Evolutionary conservation across 2,797 vertebrate genomes (phyloP).

Genomic region (Adrianichthys oophorus): DNA sequence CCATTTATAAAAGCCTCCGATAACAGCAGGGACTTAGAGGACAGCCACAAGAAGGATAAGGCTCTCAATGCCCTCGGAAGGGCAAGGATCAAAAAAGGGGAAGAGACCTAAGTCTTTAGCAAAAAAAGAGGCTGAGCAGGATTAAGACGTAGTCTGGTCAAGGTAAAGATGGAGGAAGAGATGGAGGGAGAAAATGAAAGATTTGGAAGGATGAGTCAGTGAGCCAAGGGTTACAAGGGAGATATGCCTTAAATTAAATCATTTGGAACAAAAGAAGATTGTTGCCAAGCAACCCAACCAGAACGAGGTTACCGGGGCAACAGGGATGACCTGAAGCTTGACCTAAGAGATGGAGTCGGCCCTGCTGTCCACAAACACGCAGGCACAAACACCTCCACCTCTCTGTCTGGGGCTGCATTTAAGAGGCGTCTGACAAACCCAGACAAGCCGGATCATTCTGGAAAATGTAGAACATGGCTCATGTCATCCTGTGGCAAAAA

Average conservation of each 20-base stretch:
- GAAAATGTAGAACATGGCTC: constrained; percentile 14
- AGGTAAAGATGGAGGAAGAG: constrained; percentile 5
- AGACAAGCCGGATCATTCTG: constrained; percentile 20
- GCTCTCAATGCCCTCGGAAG: constrained; percentile 26
- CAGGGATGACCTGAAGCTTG: constrained; percentile 76
- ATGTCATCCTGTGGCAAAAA: constrained; percentile 24
- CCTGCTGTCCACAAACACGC: constrained; percentile 23
- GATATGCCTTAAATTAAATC: constrained; percentile 80
- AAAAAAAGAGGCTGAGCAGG: constrained; percentile 16
- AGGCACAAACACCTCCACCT: constrained; percentile 15
- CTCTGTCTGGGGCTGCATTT: constrained; percentile 5
- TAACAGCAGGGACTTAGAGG: constrained; percentile 44
- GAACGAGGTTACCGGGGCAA: constrained; percentile 74
- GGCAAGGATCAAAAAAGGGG: constrained; percentile 29
- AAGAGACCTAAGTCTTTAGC: constrained; percentile 23
- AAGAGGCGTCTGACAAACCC: constrained; percentile 8
- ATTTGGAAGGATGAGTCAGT: constrained; percentile 46
- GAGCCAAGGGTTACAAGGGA: constrained; percentile 52
- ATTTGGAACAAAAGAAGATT: constrained; percentile 78
- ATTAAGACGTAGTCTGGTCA: constrained; percentile 10
- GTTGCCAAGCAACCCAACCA: constrained; percentile 79
- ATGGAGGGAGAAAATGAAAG: constrained; percentile 6
- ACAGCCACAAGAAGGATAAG: constrained; percentile 33
- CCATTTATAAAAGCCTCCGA: constrained; percentile 42
- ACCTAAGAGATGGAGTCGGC: constrained; percentile 72